Conservation (phyloP, 2,888 invertebrate species). For the Xestia xanthographa region DNA sequence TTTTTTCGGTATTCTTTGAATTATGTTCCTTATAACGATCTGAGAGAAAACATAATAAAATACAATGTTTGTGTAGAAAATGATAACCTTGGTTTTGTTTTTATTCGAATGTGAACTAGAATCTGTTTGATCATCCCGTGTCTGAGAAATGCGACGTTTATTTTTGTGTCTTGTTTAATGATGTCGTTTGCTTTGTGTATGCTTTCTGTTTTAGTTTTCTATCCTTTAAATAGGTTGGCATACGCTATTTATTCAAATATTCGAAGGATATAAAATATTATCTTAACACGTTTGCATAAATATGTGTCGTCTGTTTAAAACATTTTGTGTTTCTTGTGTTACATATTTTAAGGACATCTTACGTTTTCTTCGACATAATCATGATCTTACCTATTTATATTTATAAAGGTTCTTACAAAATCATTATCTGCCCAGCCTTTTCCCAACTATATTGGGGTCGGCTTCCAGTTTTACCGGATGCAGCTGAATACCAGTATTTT, state of each 20-base stretch:
- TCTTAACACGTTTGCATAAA: background rate
- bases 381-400: background rate
- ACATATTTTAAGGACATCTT: background rate
- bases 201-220: constrained; percentile 15
- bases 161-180: constrained; percentile 35
- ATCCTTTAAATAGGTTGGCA: background rate
- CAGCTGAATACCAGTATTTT: no score
- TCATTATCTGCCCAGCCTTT: no score
- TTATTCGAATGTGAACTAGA: constrained; percentile 43
- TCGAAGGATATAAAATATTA: background rate
- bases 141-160: constrained; percentile 18
- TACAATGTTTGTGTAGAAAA: constrained; percentile 56
- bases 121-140: constrained; percentile 44
- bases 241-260: background rate
- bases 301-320: background rate
- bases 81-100: constrained; percentile 53
- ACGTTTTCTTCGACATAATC: background rate
- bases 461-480: no score
- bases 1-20: constrained; percentile 71
- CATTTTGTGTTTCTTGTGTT: background rate
- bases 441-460: no score
- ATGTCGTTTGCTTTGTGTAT: constrained; percentile 18
- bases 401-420: no score
- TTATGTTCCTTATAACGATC: constrained; percentile 69
- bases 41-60: constrained; percentile 63